phyloP scores from a whole-genome alignment of 2,113 vertebrate genomes.

The Alosa alosa region DNA sequence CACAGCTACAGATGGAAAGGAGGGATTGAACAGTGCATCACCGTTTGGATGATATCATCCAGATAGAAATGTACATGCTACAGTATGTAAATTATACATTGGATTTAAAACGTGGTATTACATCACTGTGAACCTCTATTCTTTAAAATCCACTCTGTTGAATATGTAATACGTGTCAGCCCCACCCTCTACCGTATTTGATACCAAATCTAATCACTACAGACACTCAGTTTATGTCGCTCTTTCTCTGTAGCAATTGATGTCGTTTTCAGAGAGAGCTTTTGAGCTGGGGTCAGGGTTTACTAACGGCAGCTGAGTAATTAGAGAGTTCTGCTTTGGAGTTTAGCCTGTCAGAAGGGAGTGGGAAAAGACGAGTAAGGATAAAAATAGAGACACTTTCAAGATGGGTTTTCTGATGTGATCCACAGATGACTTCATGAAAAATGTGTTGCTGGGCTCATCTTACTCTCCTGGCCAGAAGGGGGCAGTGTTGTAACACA shows the following conservation, averaged over 20 bases:
- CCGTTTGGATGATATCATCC: background rate
- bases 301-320: background rate
- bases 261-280: background rate
- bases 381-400: background rate
- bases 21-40: background rate
- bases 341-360: background rate
- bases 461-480: constrained; percentile 46
- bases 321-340: background rate
- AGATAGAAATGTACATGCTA: background rate
- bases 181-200: background rate
- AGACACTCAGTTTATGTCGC: background rate
- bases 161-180: background rate
- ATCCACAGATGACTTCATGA: background rate
- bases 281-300: background rate
- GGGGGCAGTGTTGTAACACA: constrained; percentile 56
- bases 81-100: background rate
- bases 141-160: background rate
- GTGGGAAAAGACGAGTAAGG: background rate
- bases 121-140: background rate
- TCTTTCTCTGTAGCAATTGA: background rate
- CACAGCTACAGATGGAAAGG: background rate
- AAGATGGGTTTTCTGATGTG: background rate
- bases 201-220: background rate
- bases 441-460: background rate
- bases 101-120: background rate